Evolutionary conservation across 53 echinoderm and acorn worm species (phyloP).

Genomic region (Hippasteria phrygiana): DNA sequence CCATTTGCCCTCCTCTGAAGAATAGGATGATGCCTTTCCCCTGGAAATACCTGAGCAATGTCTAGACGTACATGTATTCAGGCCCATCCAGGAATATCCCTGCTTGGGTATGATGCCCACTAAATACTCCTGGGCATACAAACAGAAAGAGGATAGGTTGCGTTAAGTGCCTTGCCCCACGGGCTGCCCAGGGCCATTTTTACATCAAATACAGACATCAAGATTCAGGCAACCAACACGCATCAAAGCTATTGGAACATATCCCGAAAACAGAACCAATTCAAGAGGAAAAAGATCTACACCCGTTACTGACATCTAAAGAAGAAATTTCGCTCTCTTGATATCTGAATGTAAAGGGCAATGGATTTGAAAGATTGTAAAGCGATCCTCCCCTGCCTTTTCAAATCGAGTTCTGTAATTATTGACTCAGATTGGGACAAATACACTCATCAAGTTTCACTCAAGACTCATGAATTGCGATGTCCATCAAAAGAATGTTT

Average conservation of each 20-base stretch:
- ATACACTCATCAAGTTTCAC: constrained; percentile 33
- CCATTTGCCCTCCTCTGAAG: not conserved
- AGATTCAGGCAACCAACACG: not conserved
- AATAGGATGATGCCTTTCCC: not conserved
- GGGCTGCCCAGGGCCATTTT: too few species aligned
- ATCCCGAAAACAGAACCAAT: constrained; percentile 9
- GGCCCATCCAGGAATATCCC: not conserved
- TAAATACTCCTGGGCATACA: not conserved
- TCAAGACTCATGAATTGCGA: not conserved
- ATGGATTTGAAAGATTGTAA: constrained; percentile 20
- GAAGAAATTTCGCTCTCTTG: not conserved
- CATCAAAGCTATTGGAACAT: not conserved
- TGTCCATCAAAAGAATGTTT: constrained; percentile 15
- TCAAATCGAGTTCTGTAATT: constrained; percentile 41
- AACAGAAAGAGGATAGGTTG: not conserved
- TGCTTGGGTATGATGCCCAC: not conserved
- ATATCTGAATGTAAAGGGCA: not conserved
- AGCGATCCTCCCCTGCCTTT: constrained; percentile 25
- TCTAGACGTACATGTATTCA: not conserved
- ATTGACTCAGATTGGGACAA: constrained; percentile 43
- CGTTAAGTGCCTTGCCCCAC: not conserved
- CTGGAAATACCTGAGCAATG: not conserved
- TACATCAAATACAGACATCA: not conserved
- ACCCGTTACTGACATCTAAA: too few species aligned
- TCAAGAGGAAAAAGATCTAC: too few species aligned